These are phyloP conservation scores for Spisula subtruncata DNA, from an alignment of 2,888 invertebrate species.

Conservation along the genomic window DNA sequence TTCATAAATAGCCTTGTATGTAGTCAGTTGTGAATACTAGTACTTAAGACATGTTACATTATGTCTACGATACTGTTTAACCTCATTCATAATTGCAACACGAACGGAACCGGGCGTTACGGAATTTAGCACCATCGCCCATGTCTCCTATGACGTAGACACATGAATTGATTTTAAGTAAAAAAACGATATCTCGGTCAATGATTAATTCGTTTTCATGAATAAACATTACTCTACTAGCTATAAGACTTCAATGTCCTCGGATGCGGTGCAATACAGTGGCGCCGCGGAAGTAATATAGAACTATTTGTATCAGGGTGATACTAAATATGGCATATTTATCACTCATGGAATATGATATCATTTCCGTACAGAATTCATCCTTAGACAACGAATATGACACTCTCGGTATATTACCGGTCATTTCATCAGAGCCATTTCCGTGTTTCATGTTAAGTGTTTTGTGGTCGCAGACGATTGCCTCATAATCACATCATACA, in stretches of 20 bases:
- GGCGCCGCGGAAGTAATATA: slow-evolving; percentile 51
- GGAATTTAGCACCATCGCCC: slow-evolving; percentile 12
- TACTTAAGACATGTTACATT: no score
- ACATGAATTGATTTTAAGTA: background rate
- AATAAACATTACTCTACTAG: background rate
- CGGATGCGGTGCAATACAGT: background rate
- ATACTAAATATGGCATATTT: slow-evolving; percentile 38
- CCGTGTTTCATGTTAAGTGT: background rate
- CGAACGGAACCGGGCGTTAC: background rate
- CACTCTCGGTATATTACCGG: slow-evolving; percentile 16
- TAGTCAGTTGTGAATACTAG: no score
- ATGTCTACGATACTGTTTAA: no score
- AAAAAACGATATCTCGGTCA: slow-evolving; percentile 30
- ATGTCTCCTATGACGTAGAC: background rate
- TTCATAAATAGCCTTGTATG: background rate
- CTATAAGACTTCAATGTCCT: background rate
- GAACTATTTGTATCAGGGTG: slow-evolving; percentile 26
- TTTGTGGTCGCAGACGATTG: slow-evolving; percentile 1
- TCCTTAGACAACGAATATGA: background rate
- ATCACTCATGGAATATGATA: slow-evolving; percentile 21
- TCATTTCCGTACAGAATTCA: slow-evolving; percentile 38
- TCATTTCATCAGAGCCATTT: background rate
- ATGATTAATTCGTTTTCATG: slow-evolving; percentile 27
- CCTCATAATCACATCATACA: slow-evolving; percentile 5
- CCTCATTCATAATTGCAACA: background rate